phyloP scores from a whole-genome alignment of 2,888 invertebrate genomes.

The Lomographa bimaculata region DNA sequence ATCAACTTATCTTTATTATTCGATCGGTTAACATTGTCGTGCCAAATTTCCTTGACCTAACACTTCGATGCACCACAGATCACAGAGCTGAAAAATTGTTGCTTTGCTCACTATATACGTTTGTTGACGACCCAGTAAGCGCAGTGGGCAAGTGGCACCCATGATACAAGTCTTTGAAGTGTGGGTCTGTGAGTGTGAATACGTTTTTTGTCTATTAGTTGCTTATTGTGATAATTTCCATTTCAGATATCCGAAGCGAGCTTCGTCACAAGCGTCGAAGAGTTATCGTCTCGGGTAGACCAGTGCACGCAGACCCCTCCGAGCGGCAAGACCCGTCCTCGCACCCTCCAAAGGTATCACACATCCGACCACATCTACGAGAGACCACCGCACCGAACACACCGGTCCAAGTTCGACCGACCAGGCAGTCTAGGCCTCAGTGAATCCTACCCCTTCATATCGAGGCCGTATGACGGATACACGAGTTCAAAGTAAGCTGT shows the following conservation, averaged over 20 bases:
- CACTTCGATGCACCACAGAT: no score
- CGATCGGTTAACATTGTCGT: no score
- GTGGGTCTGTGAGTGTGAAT: no score
- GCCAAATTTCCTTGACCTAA: no score
- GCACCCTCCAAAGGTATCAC: constrained; percentile 80
- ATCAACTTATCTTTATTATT: no score
- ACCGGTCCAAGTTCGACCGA: constrained; percentile 22
- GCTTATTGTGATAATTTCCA: no score
- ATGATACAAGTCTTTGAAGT: no score
- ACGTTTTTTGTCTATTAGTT: no score
- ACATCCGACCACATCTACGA: constrained; percentile 79
- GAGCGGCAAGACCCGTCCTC: constrained; percentile 70
- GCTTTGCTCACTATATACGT: not conserved
- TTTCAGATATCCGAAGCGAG: constrained; percentile 75
- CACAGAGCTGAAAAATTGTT: no score
- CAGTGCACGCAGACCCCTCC: constrained; percentile 79
- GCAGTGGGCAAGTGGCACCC: no score
- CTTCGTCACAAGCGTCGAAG: constrained; percentile 76
- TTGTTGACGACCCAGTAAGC: no score
- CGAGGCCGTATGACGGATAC: constrained; percentile 62
- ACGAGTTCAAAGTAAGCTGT: constrained; percentile 67
- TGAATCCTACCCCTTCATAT: constrained; percentile 68
- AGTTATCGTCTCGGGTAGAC: constrained; percentile 59
- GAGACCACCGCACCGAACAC: constrained; percentile 18
- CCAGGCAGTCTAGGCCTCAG: constrained; percentile 61